Percentiles rank a stretch among this genome's conserved stretches.
phyloP scores from a whole-genome alignment of 2,113 vertebrate species.

The Erythrocercus mccallii region DNA sequence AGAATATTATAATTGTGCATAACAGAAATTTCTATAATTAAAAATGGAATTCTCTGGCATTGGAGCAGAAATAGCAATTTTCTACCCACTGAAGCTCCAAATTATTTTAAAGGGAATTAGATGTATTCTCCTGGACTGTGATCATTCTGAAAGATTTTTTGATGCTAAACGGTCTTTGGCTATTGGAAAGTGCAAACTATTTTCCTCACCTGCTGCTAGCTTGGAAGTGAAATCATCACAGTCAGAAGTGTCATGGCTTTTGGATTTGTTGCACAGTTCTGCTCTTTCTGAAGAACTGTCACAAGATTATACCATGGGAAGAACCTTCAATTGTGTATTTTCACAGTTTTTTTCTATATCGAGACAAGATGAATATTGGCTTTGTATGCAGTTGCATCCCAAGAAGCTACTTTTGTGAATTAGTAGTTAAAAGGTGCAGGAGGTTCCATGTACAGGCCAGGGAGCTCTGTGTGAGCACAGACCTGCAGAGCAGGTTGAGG shows the following conservation, averaged over 20 bases:
- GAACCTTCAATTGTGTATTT: not conserved
- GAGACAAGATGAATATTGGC: not conserved
- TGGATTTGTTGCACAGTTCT: not conserved
- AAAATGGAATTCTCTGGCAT: slow-evolving; percentile 52
- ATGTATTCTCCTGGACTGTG: slow-evolving; percentile 34
- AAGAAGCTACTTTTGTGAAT: not conserved
- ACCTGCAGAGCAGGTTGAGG: not conserved
- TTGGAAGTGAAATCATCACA: not conserved
- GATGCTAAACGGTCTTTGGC: slow-evolving; percentile 14
- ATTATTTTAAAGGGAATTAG: slow-evolving; percentile 57
- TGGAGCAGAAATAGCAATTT: slow-evolving; percentile 66
- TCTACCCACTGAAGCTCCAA: slow-evolving; percentile 65
- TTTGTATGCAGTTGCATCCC: not conserved
- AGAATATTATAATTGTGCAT: slow-evolving; percentile 48
- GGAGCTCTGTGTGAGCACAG: not conserved
- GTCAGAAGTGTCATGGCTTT: not conserved
- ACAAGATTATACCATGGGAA: not conserved
- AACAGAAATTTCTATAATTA: slow-evolving; percentile 61
- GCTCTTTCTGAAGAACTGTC: not conserved
- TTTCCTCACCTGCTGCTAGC: not conserved
- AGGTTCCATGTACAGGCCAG: not conserved
- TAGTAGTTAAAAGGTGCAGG: not conserved
- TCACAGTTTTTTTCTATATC: not conserved
- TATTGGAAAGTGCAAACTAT: not conserved
- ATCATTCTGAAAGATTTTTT: slow-evolving; percentile 21